phyloP scores from a whole-genome alignment of 2,888 invertebrate species.

The Euplexia lucipara region DNA sequence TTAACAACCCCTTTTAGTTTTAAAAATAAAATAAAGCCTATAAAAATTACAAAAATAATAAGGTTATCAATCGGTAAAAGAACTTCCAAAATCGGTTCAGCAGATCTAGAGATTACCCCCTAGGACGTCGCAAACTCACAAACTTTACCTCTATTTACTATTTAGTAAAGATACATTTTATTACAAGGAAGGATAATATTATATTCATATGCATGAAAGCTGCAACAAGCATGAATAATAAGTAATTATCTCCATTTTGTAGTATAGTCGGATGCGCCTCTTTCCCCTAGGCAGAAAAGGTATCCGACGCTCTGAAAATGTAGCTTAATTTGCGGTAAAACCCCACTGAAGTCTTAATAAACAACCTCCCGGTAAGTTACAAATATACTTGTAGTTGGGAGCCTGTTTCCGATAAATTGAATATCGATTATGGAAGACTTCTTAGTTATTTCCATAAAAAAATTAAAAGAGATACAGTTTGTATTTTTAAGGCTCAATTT shows the following conservation, averaged over 20 bases:
- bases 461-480: slow-evolving; percentile 60
- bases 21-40: too few species aligned
- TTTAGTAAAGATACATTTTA: too few species aligned
- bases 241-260: background rate
- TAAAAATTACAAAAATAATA: too few species aligned
- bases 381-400: slow-evolving; percentile 16
- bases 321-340: slow-evolving; percentile 22
- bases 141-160: too few species aligned
- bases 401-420: slow-evolving; percentile 54
- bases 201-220: too few species aligned
- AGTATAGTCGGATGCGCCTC: background rate
- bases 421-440: slow-evolving; percentile 59
- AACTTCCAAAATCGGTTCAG: too few species aligned
- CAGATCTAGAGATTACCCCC: too few species aligned
- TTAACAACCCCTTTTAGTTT: too few species aligned
- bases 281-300: background rate
- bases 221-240: too few species aligned
- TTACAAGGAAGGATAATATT: too few species aligned
- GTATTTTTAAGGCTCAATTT: slow-evolving; percentile 67
- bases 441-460: slow-evolving; percentile 61
- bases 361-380: slow-evolving; percentile 28
- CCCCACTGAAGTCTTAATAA: slow-evolving; percentile 22
- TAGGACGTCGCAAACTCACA: too few species aligned
- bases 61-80: too few species aligned
- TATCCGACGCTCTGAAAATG: background rate